Evolutionary conservation across 2,888 invertebrate genomes (phyloP), one percentile per base, ranked within the genome.

Genomic region (Volucella bombylans): DNA sequence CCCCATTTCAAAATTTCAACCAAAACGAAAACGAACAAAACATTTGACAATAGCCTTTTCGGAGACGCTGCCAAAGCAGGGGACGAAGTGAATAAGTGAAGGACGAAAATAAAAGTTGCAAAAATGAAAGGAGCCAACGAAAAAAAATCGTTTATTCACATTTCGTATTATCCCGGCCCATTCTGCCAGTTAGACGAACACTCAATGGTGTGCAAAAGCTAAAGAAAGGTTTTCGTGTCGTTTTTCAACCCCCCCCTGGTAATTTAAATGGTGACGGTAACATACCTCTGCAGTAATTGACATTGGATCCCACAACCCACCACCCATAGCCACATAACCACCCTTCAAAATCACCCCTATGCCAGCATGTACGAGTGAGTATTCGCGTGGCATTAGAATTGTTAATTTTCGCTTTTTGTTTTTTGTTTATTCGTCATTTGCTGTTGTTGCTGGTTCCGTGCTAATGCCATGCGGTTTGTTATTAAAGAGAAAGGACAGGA

Each of bases 291-390:
- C 57, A 78, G 15, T 79, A 79, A 83, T 83, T 83, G 82, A 83
- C 83, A 83, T 80, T 80, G 83, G 80, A 79, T 83, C 71, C 80
- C 71, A 83, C 80, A 76, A 71, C 83, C 80, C 71, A 43, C 23
- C 1, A 4, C 23, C 23, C 23, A 23, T 3, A 23, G 23, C 23
- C 23, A 23, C 1, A 1, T 23, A 23, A 4, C 23, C 23, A 3
- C 23, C 4, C 23, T 23, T 23, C 4, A 23, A 4, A 23, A 4
- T 23, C 23, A 23, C 23, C 23, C 23, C 23, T 23, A 23, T 23
- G 23, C 23, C 23, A n/a, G n/a, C n/a, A 23, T 23, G 23, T 23
- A 23, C 4, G 23, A 3, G 2, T 2, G 23, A 69, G 83, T 76
- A 80, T 80, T 80, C 68, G 61, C 50, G 79, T 43, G 67, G 54